phyloP scores from a whole-genome alignment of 30 jellyfish, hydroid and myxozoan species.

The Hydractinia symbiolongicarpus region DNA sequence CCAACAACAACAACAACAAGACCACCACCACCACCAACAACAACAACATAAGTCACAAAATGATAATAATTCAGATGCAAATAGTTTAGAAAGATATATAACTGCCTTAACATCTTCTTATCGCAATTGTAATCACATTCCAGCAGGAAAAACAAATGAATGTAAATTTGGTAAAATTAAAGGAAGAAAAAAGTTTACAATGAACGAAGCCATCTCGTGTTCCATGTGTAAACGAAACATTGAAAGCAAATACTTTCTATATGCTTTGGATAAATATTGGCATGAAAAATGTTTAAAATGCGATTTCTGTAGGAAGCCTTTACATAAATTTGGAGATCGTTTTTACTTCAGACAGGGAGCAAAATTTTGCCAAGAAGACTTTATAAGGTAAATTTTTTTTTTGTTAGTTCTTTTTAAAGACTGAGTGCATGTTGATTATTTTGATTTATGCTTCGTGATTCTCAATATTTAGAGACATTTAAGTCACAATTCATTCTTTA shows the following conservation, averaged over 20 bases:
- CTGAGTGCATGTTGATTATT: neutral
- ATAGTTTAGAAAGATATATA: no score
- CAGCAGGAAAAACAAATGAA: no score
- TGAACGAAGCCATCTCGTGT: conserved; percentile 13
- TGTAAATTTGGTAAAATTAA: no score
- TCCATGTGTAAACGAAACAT: conserved; percentile 21
- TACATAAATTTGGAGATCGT: conserved; percentile 15
- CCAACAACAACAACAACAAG: no score
- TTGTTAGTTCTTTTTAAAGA: neutral
- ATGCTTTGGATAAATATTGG: conserved; percentile 33
- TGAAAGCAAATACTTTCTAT: conserved; percentile 12
- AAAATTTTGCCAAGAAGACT: conserved; percentile 38
- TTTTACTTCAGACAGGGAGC: conserved; percentile 34
- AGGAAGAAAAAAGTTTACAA: neutral
- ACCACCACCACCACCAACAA: no score
- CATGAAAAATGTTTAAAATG: conserved; percentile 46
- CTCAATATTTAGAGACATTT: no score
- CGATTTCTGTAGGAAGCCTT: conserved; percentile 38
- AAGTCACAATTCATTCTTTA: no score
- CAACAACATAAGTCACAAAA: no score
- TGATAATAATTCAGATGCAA: no score
- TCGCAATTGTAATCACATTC: no score
- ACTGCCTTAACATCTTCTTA: no score
- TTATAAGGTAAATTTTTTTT: conserved; percentile 24
- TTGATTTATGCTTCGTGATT: no score